phyloP scores from a whole-genome alignment of 2,797 vertebrate species.

The Synanceia verrucosa region DNA sequence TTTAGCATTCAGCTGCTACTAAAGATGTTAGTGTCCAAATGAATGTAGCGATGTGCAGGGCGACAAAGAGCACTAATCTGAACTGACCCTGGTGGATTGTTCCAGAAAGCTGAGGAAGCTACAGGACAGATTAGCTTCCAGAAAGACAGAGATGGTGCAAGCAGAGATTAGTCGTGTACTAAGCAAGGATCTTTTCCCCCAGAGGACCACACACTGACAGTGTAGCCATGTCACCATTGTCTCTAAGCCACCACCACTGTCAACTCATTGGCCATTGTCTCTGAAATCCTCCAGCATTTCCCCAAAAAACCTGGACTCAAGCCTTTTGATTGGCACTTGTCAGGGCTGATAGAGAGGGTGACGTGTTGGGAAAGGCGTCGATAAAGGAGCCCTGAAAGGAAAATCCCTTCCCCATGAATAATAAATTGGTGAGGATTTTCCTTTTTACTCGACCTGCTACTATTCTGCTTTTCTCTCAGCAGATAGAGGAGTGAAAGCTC shows the following conservation, averaged over 20 bases:
- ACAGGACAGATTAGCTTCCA: constrained; percentile 90
- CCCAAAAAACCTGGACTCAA: constrained; percentile 76
- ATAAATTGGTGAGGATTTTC: constrained; percentile 85
- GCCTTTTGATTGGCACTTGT: constrained; percentile 97
- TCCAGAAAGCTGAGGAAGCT: constrained; percentile 85
- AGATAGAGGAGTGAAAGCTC: constrained; percentile 85
- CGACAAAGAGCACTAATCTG: constrained; percentile 93
- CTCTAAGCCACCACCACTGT: constrained; percentile 84
- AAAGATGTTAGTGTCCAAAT: constrained; percentile 89
- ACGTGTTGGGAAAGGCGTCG: constrained; percentile 83
- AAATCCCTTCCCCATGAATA: constrained; percentile 88
- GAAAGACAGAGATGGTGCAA: constrained; percentile 88
- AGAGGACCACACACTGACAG: constrained; percentile 98
- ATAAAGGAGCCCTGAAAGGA: constrained; percentile 84
- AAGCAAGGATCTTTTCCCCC: constrained; percentile 79
- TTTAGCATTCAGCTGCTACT: constrained; percentile 93
- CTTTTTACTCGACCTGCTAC: constrained; percentile 57
- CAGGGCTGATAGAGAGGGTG: constrained; percentile 90
- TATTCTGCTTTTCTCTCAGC: constrained; percentile 63
- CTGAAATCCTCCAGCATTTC: constrained; percentile 84
- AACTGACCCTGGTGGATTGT: constrained; percentile 90
- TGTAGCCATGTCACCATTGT: constrained; percentile 89
- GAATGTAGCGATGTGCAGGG: constrained; percentile 84
- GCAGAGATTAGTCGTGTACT: constrained; percentile 93
- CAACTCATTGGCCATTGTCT: constrained; percentile 88